Evolutionary conservation across 2,797 vertebrate species (phyloP).

Genomic region (Sciurus vulgaris): DNA sequence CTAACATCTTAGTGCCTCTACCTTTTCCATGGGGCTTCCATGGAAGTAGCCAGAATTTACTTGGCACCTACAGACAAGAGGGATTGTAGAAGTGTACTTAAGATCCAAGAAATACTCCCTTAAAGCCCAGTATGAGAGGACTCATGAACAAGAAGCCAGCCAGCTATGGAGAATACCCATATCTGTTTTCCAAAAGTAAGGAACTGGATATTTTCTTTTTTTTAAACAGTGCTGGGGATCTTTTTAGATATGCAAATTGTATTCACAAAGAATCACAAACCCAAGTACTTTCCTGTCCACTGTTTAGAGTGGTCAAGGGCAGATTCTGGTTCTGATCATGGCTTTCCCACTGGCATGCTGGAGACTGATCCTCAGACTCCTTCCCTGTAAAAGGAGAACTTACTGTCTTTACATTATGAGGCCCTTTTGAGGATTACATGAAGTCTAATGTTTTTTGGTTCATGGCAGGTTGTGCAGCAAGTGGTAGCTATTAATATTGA

Average conservation of each 20-base stretch:
- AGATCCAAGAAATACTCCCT: neutral
- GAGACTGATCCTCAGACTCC: neutral
- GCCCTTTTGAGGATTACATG: neutral
- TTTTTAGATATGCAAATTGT: slow-evolving; percentile 14
- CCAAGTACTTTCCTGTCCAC: neutral
- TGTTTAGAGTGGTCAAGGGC: neutral
- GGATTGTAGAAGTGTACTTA: slow-evolving; percentile 11
- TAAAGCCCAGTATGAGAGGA: neutral
- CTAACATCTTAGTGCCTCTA: neutral
- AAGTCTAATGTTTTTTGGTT: neutral
- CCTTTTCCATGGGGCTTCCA: neutral
- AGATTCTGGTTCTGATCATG: neutral
- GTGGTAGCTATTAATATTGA: slow-evolving; percentile 14
- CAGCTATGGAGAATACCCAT: neutral
- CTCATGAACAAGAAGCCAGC: neutral
- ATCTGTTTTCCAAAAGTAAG: neutral
- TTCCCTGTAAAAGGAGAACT: neutral
- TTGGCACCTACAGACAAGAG: neutral
- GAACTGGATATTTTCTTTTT: neutral
- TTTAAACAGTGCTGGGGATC: too few species aligned
- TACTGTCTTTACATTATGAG: neutral
- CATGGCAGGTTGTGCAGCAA: neutral
- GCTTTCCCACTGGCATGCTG: neutral
- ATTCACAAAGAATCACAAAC: slow-evolving; percentile 17
- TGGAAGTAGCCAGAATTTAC: neutral